Evolutionary conservation across 2,888 invertebrate genomes (phyloP).

Genomic region (Zaprionus lineosus): DNA sequence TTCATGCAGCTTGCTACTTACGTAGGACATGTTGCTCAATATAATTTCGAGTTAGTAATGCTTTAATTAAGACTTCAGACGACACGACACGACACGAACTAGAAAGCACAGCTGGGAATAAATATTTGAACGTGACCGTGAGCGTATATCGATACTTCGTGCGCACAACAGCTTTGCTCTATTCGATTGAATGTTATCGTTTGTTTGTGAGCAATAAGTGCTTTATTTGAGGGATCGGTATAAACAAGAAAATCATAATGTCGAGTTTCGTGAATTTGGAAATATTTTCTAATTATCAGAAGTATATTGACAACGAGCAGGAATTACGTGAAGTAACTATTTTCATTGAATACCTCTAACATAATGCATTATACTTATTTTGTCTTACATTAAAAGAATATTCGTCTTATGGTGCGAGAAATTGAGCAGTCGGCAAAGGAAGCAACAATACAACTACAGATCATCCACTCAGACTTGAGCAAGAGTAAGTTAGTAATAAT

Average conservation of each 20-base stretch:
- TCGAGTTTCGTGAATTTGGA: constrained; percentile 84
- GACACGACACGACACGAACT: constrained; percentile 10
- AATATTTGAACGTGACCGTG: not conserved
- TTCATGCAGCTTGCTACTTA: constrained; percentile 47
- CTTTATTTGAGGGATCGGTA: too few species aligned
- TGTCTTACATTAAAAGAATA: constrained; percentile 57
- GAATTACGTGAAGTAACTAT: constrained; percentile 89
- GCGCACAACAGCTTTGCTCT: not conserved
- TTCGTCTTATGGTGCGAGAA: constrained; percentile 83
- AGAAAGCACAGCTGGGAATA: constrained; percentile 24
- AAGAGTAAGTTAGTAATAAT: constrained; percentile 84
- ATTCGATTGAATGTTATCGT: constrained; percentile 13
- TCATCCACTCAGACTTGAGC: constrained; percentile 89
- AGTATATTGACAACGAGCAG: constrained; percentile 90
- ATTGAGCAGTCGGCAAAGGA: constrained; percentile 91
- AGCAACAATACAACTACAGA: constrained; percentile 90
- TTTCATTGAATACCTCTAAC: not conserved
- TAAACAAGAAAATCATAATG: too few species aligned
- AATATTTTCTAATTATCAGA: constrained; percentile 90
- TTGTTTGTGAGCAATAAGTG: not conserved
- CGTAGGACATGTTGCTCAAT: constrained; percentile 71
- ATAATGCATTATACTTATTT: not conserved
- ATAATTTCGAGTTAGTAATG: constrained; percentile 29
- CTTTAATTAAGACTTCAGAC: constrained; percentile 9
- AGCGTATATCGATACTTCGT: constrained; percentile 23